Base-by-base conservation (phyloP, 2,797 vertebrate genomes). In the Pseudomugil tenellus region DNA sequence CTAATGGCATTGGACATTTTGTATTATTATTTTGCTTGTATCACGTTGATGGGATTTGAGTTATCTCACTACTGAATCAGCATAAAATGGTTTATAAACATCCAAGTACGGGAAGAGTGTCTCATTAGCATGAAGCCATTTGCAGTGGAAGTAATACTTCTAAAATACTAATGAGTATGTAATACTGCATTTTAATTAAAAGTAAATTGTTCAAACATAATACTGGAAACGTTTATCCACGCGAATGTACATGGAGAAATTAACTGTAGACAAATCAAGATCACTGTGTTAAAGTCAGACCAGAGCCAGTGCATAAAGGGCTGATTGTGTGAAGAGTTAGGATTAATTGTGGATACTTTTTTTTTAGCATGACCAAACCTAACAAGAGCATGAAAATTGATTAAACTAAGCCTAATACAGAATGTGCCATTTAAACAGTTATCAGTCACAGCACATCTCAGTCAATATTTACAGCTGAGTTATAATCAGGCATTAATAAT, bases 11-110 rank as follows among this genome's bases (percentile, higher is more conserved):
- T 1, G 4, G 23, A 14, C 12, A 51, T 51, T 23, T 23, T 25
- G 23, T 23, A 23, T 9, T 48, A 48, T 25, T 49, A 49, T 49
- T 49, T 49, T 14, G 4, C 13, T 4, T 21, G 12, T 11, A 26
- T 51, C 12, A 51, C 12, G 21, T 14, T 26, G 12, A 25, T 51
- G 1, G 11, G 5, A 25, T 25, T 23, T 37, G 10, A 60, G 2
- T 63, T 69, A 35, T 3, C 25, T 34, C 52, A 63, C 11, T 16
- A 34, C 14, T 55, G 56, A 69, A 65, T 72, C 48, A n/a, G 46
- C 52, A 64, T 29, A 59, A 81, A 56, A 75, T 56, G 34, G 43
- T 32, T 54, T 11, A 14, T 1, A 58, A 61, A 56, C 65, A 53
- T 28, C 2, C 2, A 28, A 16, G 3, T 31, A 16, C 31, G 3